Evolutionary conservation across 2,797 vertebrate genomes (phyloP).

Genomic region (Zenarchopterus dispar): DNA sequence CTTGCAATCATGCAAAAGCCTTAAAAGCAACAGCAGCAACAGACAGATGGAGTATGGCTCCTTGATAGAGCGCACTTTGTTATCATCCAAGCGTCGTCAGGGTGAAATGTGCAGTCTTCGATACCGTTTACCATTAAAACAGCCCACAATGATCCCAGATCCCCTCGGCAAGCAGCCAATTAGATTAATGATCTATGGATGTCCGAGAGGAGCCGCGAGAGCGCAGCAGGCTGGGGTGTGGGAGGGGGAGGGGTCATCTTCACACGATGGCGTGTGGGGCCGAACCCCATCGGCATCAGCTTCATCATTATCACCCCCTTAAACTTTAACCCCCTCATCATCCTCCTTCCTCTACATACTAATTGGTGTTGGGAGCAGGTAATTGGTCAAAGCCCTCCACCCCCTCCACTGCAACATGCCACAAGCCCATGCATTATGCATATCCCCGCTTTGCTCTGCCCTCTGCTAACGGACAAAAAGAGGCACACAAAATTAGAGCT

Average conservation of each 20-base stretch:
- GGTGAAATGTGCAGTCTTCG: slow-evolving; percentile 62
- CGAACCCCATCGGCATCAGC: slow-evolving; percentile 70
- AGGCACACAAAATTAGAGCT: slow-evolving; percentile 30
- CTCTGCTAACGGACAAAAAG: slow-evolving; percentile 39
- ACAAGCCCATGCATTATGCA: slow-evolving; percentile 74
- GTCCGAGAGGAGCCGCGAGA: slow-evolving; percentile 67
- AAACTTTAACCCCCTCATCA: slow-evolving; percentile 81
- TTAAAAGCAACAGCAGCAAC: slow-evolving; percentile 57
- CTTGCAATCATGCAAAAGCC: slow-evolving; percentile 74
- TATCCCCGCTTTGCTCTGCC: slow-evolving; percentile 35
- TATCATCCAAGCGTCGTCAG: slow-evolving; percentile 63
- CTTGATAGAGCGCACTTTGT: slow-evolving; percentile 61
- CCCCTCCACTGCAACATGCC: slow-evolving; percentile 61
- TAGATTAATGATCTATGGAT: slow-evolving; percentile 83
- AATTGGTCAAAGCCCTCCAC: slow-evolving; percentile 74
- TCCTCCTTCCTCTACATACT: slow-evolving; percentile 74
- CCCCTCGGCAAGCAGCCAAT: slow-evolving; percentile 78
- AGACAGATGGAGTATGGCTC: slow-evolving; percentile 46
- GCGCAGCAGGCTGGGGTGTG: slow-evolving; percentile 47
- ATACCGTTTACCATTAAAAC: slow-evolving; percentile 77
- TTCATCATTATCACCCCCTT: slow-evolving; percentile 83
- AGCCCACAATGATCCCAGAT: slow-evolving; percentile 74
- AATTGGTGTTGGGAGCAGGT: slow-evolving; percentile 76
- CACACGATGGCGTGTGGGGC: slow-evolving; percentile 43
- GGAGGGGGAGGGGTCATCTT: slow-evolving; percentile 46